Evolutionary conservation across 2,113 vertebrate genomes (phyloP).

Genomic region (Pogonocichla stellata): DNA sequence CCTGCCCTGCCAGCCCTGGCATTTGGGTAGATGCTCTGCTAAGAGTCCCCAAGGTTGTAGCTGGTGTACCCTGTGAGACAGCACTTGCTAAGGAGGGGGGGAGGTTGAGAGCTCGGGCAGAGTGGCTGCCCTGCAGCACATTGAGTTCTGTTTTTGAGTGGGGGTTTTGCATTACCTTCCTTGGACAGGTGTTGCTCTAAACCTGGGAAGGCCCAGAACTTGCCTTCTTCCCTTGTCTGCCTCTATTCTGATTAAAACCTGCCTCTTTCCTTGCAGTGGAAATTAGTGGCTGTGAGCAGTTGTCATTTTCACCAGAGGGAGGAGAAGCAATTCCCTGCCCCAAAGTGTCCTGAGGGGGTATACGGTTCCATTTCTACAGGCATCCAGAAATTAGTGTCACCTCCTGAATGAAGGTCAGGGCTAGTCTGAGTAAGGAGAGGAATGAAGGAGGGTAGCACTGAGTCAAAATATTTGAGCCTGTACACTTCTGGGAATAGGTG

Average conservation of each 20-base stretch:
- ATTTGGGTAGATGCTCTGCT: background rate
- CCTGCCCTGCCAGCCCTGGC: background rate
- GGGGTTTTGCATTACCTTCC: background rate
- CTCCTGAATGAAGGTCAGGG: background rate
- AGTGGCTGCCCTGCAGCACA: fast-evolving
- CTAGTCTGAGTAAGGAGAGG: background rate
- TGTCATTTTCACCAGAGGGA: background rate
- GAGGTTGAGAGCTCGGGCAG: fast-evolving
- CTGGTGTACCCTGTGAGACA: background rate
- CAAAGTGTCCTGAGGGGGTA: background rate
- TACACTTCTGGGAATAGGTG: background rate
- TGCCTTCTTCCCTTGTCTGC: background rate
- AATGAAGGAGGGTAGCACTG: background rate
- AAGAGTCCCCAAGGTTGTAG: background rate
- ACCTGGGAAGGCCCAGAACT: background rate
- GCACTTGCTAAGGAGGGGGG: background rate
- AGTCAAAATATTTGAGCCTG: background rate
- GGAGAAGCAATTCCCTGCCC: background rate
- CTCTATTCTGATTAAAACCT: background rate
- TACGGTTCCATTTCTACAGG: background rate
- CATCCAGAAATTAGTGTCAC: background rate
- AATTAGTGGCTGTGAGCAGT: background rate
- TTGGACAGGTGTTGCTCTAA: background rate
- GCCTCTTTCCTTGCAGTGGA: background rate
- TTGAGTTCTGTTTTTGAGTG: background rate